Evolutionary conservation across 2,113 vertebrate genomes (phyloP), one percentile per base, ranked within the genome.

Genomic region (Sorex araneus): DNA sequence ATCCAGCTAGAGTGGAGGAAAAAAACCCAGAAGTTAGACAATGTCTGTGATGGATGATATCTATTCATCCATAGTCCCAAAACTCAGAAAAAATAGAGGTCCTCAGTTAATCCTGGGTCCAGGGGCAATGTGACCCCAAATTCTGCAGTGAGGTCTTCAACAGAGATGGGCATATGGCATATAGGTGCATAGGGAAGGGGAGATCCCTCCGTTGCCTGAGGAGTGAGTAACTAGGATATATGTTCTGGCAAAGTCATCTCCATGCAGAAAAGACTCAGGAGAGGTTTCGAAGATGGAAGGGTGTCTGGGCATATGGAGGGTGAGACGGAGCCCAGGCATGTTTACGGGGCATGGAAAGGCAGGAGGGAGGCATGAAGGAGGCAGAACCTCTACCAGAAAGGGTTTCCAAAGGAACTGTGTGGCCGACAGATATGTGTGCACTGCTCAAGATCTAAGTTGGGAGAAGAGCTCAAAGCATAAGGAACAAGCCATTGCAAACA

Each of bases 1-100:
- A 96, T 99, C 99, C 97, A 99, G 97, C 99, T 99, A 92, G 45
- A 34, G 25, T 66, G 78, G 2, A 96, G 40, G 8, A 6, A 81
- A 84, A 78, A 45, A 93, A 25, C 6, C 77, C 0, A 2, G 28
- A 60, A 78, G 64, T 94, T 91, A 86, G 0, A 25, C n/a, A 0
- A 54, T 36, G 34, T 1, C 73, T 54, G 27, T 21, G 69, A 6
- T 80, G 27, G 54, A 21, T 28, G 87, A 4, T 25, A 30, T 15
- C 67, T 30, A 25, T 28, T 7, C 85, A n/a, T n/a, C n/a, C n/a
- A n/a, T n/a, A 74, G 91, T 92, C 82, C 13, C 45, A 19, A 47
- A 76, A 92, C 66, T 45, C 40, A 63, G n/a, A 76, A 76, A 50
- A 27, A 1, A 18, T 67, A 87, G 60, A 66, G 3, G n/a, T 3